A percentile compares a stretch with the other conserved stretches of the same genome.
phyloP scores from a whole-genome alignment of 2,113 vertebrate genomes.

The Engystomops pustulosus region DNA sequence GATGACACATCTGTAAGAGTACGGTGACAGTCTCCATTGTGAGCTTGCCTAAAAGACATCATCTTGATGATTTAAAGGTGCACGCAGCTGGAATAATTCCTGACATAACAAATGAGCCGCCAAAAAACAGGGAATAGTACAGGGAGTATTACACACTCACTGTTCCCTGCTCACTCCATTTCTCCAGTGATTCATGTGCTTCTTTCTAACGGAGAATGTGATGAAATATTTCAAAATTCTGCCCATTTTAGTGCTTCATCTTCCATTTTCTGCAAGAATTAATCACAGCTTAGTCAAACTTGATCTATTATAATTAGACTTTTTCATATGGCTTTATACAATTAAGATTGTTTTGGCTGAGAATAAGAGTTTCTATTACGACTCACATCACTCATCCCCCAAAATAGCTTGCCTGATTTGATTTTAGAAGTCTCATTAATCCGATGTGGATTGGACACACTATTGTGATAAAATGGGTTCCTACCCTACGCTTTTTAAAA shows the following conservation, averaged over 20 bases:
- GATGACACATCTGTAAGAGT: constrained; percentile 8
- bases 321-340: constrained; percentile 47
- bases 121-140: background rate
- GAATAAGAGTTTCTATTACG: constrained; percentile 58
- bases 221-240: constrained; percentile 54
- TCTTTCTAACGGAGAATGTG: constrained; percentile 42
- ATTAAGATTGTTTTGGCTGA: constrained; percentile 58
- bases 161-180: constrained; percentile 4
- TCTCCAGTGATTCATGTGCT: constrained; percentile 51
- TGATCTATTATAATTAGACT: constrained; percentile 58
- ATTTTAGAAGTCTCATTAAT: constrained; percentile 55
- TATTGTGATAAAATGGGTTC: constrained; percentile 26
- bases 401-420: constrained; percentile 56
- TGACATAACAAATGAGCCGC: constrained; percentile 18
- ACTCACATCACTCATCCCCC: constrained; percentile 48
- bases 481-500: background rate
- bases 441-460: constrained; percentile 29
- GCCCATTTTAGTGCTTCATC: constrained; percentile 49
- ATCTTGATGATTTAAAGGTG: constrained; percentile 43
- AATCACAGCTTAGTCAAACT: constrained; percentile 57
- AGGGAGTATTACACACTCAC: background rate
- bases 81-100: constrained; percentile 7
- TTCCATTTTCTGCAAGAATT: constrained; percentile 51
- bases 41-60: background rate
- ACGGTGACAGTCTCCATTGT: background rate